Evolutionary conservation across 2,113 vertebrate genomes (phyloP).

Genomic region (Ifrita kowaldi): DNA sequence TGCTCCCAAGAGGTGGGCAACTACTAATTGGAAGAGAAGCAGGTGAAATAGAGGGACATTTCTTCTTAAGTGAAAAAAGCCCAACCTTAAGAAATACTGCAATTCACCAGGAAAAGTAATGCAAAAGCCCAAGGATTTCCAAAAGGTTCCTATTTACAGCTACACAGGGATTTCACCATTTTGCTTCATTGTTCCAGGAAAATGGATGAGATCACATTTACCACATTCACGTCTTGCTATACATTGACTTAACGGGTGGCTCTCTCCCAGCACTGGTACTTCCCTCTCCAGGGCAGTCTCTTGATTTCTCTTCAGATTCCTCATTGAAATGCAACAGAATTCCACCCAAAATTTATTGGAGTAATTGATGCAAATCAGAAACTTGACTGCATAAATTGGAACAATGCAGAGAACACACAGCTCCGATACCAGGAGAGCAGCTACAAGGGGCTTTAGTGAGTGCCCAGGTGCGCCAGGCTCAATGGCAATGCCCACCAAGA

Average conservation of each 20-base stretch:
- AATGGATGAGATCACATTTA: background rate
- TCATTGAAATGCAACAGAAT: background rate
- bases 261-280: background rate
- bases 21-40: slow-evolving; percentile 71
- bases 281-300: background rate
- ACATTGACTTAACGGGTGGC: background rate
- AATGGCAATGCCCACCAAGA: background rate
- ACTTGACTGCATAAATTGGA: background rate
- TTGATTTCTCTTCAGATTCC: background rate
- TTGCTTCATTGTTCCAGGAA: background rate
- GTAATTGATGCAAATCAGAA: slow-evolving; percentile 9
- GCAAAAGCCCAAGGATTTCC: background rate
- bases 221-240: background rate
- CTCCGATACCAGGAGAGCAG: background rate
- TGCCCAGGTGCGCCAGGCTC: background rate
- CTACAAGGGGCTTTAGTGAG: background rate
- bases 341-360: background rate
- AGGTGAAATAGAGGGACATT: slow-evolving; percentile 67
- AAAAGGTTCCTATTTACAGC: background rate
- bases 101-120: slow-evolving; percentile 18
- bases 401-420: background rate
- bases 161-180: background rate
- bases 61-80: slow-evolving; percentile 36
- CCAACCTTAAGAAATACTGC: background rate
- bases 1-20: slow-evolving; percentile 61